Conservation (phyloP, 1,140 invertebrate genomes). For the Lordiphosa stackelbergi region DNA sequence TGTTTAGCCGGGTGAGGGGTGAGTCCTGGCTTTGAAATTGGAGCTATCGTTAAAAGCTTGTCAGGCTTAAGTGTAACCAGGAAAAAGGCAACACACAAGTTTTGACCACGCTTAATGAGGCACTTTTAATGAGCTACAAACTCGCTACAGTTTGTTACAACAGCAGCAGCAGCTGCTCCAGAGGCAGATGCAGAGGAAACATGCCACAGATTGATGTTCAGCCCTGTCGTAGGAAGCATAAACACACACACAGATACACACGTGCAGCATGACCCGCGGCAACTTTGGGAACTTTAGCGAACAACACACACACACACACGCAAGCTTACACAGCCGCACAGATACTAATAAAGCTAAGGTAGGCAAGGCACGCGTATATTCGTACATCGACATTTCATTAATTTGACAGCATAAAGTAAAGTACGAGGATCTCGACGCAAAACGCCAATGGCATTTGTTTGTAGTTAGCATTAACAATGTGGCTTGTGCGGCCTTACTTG, state of each 20-base stretch:
- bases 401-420: slow-evolving; percentile 42
- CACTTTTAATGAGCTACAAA: slow-evolving; percentile 64
- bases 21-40: slow-evolving; percentile 16
- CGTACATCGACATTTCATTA: slow-evolving; percentile 59
- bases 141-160: slow-evolving; percentile 39
- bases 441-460: slow-evolving; percentile 32
- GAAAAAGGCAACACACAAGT: slow-evolving; percentile 19
- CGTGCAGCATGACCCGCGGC: slow-evolving; percentile 39
- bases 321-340: no score
- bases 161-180: slow-evolving; percentile 19
- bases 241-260: slow-evolving; percentile 21
- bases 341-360: slow-evolving; percentile 5
- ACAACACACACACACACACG: slow-evolving; percentile 22
- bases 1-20: not conserved
- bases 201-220: slow-evolving; percentile 40
- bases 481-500: slow-evolving; percentile 38
- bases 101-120: slow-evolving; percentile 55
- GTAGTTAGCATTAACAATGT: slow-evolving; percentile 60
- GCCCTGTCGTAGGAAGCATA: slow-evolving; percentile 6
- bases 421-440: slow-evolving; percentile 11
- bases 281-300: slow-evolving; percentile 45
- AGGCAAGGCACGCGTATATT: slow-evolving; percentile 4
- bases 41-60: slow-evolving; percentile 22
- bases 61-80: slow-evolving; percentile 1
- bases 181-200: slow-evolving; percentile 11